Conservation (phyloP, 2,888 invertebrate species). For the Polyommatus icarus region DNA sequence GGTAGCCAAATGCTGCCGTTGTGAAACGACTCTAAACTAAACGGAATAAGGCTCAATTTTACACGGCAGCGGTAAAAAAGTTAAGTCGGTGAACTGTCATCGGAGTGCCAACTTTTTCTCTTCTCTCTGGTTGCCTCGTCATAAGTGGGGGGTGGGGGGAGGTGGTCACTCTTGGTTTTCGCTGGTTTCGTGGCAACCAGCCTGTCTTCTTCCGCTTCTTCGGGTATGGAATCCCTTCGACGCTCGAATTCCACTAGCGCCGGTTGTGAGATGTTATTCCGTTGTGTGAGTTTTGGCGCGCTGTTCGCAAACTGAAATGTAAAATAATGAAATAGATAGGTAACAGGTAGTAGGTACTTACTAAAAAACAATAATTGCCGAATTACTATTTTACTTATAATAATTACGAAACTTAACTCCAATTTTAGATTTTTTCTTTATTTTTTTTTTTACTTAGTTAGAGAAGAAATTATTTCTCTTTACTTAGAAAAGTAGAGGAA, state of each 20-base stretch:
- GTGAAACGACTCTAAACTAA: background rate
- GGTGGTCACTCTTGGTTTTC: slow-evolving; percentile 65
- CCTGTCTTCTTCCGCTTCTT: slow-evolving; percentile 78
- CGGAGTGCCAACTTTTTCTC: slow-evolving; percentile 77
- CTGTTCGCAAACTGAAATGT: slow-evolving; percentile 79
- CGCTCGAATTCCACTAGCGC: slow-evolving; percentile 80
- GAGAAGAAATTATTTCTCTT: no score
- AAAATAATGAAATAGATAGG: background rate
- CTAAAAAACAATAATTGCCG: no score
- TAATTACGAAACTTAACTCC: no score
- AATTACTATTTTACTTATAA: no score
- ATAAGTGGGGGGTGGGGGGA: slow-evolving; percentile 68
- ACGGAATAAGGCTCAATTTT: background rate
- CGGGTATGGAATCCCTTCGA: slow-evolving; percentile 82
- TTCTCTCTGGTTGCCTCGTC: slow-evolving; percentile 68
- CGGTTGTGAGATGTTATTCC: slow-evolving; percentile 82
- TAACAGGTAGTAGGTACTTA: no score
- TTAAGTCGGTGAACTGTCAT: slow-evolving; percentile 74
- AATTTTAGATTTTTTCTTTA: no score
- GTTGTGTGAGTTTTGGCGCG: slow-evolving; percentile 81
- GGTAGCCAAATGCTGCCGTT: slow-evolving; percentile 3
- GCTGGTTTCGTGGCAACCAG: slow-evolving; percentile 56
- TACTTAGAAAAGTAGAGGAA: no score
- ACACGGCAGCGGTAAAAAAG: background rate
- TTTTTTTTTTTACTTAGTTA: no score